Conservation (phyloP, 2,113 vertebrate genomes). For the Natator depressus region DNA sequence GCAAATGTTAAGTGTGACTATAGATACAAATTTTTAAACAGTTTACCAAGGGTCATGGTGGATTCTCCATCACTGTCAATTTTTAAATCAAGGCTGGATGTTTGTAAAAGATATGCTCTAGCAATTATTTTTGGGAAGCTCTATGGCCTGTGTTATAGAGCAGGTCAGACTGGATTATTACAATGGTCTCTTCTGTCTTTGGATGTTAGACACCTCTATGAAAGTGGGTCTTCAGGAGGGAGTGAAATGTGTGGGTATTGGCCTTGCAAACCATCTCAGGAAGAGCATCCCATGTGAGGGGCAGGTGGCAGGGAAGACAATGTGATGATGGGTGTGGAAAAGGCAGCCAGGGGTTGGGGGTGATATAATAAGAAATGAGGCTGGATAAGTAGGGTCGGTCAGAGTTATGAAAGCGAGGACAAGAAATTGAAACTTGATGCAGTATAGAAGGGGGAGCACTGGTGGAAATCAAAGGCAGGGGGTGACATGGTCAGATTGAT, state of each 20-base stretch:
- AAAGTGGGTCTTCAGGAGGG: background rate
- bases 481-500: accelerated
- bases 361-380: background rate
- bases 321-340: background rate
- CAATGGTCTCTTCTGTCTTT: background rate
- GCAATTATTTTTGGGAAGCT: background rate
- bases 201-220: background rate
- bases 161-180: background rate
- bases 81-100: background rate
- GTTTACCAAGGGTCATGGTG: too few species aligned
- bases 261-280: background rate
- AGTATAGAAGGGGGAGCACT: background rate
- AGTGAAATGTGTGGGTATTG: background rate
- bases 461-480: accelerated
- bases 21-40: background rate
- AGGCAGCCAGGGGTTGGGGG: background rate
- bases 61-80: background rate
- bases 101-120: background rate
- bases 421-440: background rate
- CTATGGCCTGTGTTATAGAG: background rate
- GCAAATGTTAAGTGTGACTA: background rate
- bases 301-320: background rate
- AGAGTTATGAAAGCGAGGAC: background rate
- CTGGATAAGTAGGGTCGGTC: accelerated
- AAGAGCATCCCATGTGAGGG: background rate